phyloP scores from a whole-genome alignment of 2,888 invertebrate genomes.

The Athetis lepigone region DNA sequence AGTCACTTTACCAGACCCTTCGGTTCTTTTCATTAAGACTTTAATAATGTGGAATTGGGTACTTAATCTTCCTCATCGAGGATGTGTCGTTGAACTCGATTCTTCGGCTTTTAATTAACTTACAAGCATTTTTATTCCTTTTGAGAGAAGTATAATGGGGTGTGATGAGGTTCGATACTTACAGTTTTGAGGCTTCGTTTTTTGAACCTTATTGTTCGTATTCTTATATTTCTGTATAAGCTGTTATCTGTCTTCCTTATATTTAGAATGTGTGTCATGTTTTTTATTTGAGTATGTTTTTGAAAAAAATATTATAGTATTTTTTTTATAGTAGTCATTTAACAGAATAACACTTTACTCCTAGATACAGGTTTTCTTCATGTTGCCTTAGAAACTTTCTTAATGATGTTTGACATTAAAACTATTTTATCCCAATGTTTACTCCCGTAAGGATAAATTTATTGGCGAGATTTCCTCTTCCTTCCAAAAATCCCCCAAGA shows the following conservation, averaged over 20 bases:
- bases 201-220: neutral
- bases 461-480: too few species aligned
- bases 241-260: neutral
- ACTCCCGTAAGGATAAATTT: too few species aligned
- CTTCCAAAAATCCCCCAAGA: too few species aligned
- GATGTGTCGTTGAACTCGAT: constrained; percentile 52
- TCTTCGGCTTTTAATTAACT: constrained; percentile 53
- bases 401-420: too few species aligned
- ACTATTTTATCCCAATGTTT: too few species aligned
- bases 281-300: too few species aligned
- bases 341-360: too few species aligned
- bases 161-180: constrained; percentile 29
- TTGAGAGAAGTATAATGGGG: constrained; percentile 34
- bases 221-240: constrained; percentile 3
- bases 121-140: constrained; percentile 49
- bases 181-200: constrained; percentile 24
- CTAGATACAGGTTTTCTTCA: too few species aligned
- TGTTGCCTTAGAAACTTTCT: too few species aligned
- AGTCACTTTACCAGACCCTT: constrained; percentile 77
- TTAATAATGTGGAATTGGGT: constrained; percentile 72
- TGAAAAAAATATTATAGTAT: too few species aligned
- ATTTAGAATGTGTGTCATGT: too few species aligned
- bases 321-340: too few species aligned
- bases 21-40: constrained; percentile 76
- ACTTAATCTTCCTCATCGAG: constrained; percentile 57